Conservation (phyloP, 2,888 invertebrate species). For the Orgyia antiqua region DNA sequence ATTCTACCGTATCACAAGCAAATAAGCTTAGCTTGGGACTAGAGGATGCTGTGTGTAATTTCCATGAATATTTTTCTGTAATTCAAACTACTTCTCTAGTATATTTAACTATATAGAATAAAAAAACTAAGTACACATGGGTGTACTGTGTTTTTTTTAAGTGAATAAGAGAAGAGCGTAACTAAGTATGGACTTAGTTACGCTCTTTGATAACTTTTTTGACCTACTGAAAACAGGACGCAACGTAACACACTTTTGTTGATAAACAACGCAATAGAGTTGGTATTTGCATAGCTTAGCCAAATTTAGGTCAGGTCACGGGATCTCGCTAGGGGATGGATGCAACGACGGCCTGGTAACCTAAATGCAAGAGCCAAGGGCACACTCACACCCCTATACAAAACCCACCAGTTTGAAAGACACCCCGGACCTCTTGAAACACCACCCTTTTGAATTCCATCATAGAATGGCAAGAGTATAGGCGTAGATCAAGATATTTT, state of each 20-base stretch:
- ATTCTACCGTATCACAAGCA: too few relatives aligned
- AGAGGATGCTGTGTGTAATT: too few relatives aligned
- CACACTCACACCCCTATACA: slow-evolving; percentile 28
- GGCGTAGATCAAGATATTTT: slow-evolving; percentile 10
- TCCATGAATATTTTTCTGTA: too few relatives aligned
- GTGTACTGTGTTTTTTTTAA: too few relatives aligned
- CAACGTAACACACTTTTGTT: slow-evolving; percentile 12
- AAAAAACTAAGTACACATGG: too few relatives aligned
- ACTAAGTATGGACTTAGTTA: too few relatives aligned
- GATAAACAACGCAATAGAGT: slow-evolving; percentile 31
- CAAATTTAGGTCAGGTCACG: slow-evolving; percentile 61
- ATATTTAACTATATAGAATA: too few relatives aligned
- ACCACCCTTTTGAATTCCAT: slow-evolving; percentile 6
- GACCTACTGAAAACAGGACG: too few relatives aligned
- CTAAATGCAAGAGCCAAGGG: slow-evolving; percentile 56
- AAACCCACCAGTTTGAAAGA: slow-evolving; percentile 20
- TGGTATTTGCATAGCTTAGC: slow-evolving; percentile 34
- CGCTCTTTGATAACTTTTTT: too few relatives aligned
- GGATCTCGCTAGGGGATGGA: slow-evolving; percentile 39
- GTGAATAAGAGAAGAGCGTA: too few relatives aligned
- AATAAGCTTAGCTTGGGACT: too few relatives aligned
- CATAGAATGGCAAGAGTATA: slow-evolving; percentile 6
- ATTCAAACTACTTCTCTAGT: too few relatives aligned
- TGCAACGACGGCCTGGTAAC: slow-evolving; percentile 61
- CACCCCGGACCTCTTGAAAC: slow-evolving; percentile 21